A percentile compares a stretch with the other conserved stretches of the same genome.
Conservation (phyloP, 1,140 invertebrate genomes). For the Drosophila truncata region DNA sequence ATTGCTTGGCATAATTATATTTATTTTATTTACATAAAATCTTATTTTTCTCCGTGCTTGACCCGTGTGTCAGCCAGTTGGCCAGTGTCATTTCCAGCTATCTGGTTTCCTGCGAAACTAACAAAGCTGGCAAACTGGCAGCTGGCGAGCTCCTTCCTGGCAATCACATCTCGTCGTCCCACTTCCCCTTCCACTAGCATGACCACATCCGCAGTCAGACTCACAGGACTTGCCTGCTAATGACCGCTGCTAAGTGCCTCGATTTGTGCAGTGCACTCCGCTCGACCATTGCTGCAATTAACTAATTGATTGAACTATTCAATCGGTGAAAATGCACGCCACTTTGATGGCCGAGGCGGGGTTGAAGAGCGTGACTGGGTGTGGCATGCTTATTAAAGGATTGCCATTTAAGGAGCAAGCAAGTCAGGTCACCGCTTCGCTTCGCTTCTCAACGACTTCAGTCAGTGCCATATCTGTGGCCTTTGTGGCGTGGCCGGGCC, state of each 20-base stretch:
- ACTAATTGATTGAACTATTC: conserved; percentile 84
- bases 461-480: conserved; percentile 33
- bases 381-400: conserved; percentile 56
- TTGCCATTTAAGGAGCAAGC: conserved; percentile 48
- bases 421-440: conserved; percentile 3
- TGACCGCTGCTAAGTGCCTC: conserved; percentile 77
- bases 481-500: conserved; percentile 43
- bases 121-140: conserved; percentile 41
- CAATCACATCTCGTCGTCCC: conserved; percentile 19
- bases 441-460: not conserved
- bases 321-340: conserved; percentile 70
- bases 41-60: not conserved
- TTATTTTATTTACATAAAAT: not conserved
- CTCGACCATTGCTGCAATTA: conserved; percentile 72
- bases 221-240: conserved; percentile 59
- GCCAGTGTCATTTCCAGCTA: conserved; percentile 52
- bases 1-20: not conserved
- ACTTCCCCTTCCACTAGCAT: not conserved
- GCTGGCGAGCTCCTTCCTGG: conserved; percentile 54
- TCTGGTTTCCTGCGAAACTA: conserved; percentile 52
- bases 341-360: conserved; percentile 5
- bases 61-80: conserved; percentile 25
- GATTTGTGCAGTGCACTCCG: conserved; percentile 68
- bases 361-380: conserved; percentile 35
- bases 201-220: conserved; percentile 15